phyloP scores from a whole-genome alignment of 92 coral and sea anemone species.

The Porites rus region DNA sequence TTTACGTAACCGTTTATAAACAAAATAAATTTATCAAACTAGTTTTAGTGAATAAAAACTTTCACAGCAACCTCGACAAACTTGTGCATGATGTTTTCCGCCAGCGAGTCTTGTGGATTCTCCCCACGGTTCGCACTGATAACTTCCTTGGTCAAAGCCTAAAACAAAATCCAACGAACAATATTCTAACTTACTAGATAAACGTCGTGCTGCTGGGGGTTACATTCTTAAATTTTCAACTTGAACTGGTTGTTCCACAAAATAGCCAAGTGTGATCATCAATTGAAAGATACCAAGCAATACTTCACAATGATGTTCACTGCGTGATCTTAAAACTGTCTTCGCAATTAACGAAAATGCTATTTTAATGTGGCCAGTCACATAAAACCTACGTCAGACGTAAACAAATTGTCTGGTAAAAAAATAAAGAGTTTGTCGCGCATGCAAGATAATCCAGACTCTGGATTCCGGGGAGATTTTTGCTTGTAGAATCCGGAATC shows the following conservation, averaged over 20 bases:
- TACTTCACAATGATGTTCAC: not conserved
- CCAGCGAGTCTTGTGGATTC: slow-evolving; percentile 39
- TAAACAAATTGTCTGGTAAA: no score
- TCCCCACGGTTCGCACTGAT: slow-evolving; percentile 76
- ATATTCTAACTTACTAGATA: not conserved
- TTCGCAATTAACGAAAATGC: no score
- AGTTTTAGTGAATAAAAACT: not conserved
- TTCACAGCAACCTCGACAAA: not conserved
- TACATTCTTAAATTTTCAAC: no score
- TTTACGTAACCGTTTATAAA: no score
- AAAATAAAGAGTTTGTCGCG: no score
- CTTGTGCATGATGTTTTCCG: slow-evolving; percentile 37
- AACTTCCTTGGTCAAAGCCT: slow-evolving; percentile 87
- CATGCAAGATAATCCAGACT: no score
- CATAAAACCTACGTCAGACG: no score
- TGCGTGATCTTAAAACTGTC: no score
- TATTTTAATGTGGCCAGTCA: no score
- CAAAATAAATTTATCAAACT: not conserved
- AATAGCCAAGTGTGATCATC: no score
- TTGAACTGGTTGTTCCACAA: not conserved
- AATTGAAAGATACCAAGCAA: not conserved
- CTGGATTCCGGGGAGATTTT: no score
- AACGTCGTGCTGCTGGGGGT: not conserved
- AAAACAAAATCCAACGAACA: not conserved
- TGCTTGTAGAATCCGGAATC: no score